Evolutionary conservation across 2,888 invertebrate species (phyloP).

Genomic region (Osedax frankpressi): DNA sequence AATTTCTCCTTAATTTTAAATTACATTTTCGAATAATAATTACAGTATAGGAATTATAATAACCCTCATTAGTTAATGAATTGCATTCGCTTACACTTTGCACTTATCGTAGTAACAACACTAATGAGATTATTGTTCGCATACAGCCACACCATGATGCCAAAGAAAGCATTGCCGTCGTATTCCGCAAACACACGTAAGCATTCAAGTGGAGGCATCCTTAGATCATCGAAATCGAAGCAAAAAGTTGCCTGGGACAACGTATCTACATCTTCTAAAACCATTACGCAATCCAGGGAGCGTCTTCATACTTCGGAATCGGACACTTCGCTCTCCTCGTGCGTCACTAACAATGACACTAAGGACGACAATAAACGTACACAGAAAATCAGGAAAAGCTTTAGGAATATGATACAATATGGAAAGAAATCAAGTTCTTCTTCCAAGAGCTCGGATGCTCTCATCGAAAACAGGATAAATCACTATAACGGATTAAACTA

Average conservation of each 20-base stretch:
- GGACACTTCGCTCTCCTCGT: slow-evolving; percentile 21
- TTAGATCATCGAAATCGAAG: not conserved
- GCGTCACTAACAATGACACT: not conserved
- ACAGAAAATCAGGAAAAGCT: slow-evolving; percentile 27
- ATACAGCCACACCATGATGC: not conserved
- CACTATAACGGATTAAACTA: too few species aligned
- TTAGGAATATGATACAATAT: slow-evolving; percentile 26
- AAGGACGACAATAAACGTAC: slow-evolving; percentile 26
- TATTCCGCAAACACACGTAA: not conserved
- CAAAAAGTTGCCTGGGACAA: slow-evolving; percentile 5
- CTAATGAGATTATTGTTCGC: too few species aligned
- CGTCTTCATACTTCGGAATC: slow-evolving; percentile 20
- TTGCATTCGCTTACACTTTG: too few species aligned
- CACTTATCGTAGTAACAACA: too few species aligned
- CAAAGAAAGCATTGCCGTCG: not conserved
- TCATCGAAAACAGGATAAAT: not conserved
- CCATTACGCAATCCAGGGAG: slow-evolving; percentile 5
- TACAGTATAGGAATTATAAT: too few species aligned
- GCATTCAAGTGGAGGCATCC: not conserved
- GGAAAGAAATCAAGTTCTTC: not conserved
- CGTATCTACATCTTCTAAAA: not conserved
- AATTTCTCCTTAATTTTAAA: too few species aligned
- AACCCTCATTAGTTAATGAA: too few species aligned
- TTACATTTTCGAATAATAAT: too few species aligned
- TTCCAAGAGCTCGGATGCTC: not conserved